Conservation (phyloP, 2,888 invertebrate genomes). For the Lasioglossum leucozonium region DNA sequence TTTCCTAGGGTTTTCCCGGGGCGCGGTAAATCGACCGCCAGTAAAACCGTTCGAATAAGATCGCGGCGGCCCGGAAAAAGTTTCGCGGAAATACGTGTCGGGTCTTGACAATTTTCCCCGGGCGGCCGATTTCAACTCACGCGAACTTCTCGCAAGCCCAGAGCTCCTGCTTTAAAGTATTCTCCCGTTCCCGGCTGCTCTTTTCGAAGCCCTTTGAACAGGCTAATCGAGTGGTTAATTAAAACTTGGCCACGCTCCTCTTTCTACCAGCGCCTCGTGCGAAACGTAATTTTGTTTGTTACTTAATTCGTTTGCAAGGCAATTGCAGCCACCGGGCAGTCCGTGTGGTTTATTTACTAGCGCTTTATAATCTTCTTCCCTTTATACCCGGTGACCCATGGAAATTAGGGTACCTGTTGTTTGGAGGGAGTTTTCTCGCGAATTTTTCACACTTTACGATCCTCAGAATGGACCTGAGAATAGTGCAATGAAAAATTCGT, state of each 20-base stretch:
- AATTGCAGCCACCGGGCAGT: background rate
- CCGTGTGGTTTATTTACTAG: background rate
- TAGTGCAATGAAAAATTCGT: too few relatives aligned
- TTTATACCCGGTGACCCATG: background rate
- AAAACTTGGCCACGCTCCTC: background rate
- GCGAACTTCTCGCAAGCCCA: background rate
- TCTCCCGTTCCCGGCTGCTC: background rate
- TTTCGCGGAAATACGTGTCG: conserved; percentile 3
- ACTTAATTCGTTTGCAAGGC: background rate
- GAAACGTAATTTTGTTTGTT: background rate
- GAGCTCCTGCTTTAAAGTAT: background rate
- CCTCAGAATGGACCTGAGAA: too few relatives aligned
- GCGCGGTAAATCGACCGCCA: background rate
- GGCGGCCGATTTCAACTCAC: background rate
- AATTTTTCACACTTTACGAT: background rate
- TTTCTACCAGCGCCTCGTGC: background rate
- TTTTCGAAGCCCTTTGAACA: background rate
- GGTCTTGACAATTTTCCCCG: background rate
- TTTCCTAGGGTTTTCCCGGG: background rate
- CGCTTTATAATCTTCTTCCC: background rate
- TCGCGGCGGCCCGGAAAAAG: background rate
- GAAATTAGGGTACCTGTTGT: background rate
- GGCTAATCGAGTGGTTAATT: conserved; percentile 13
- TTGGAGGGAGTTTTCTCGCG: background rate
- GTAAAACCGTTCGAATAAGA: conserved; percentile 9